Evolutionary conservation across 2,113 vertebrate genomes (phyloP), one percentile per base, ranked within the genome.

Genomic region (Zootoca vivipara): DNA sequence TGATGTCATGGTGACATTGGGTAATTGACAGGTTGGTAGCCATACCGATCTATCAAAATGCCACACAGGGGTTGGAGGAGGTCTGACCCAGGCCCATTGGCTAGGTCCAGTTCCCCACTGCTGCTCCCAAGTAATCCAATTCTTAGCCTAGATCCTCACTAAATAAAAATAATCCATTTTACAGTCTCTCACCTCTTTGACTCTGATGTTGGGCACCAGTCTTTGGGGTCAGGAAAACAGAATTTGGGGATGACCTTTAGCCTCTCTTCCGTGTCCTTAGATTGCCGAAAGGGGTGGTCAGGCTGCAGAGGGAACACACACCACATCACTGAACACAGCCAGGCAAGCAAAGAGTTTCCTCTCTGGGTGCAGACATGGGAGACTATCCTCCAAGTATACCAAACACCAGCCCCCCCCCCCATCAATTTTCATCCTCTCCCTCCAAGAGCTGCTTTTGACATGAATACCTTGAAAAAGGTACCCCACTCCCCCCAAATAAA

Each of bases 161-260:
- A 65, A n/a, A 72, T 12, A 85, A 82, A 85, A 1, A 91, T 72
- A 69, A 46, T 0, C 0, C 40, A 3, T 7, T 82, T 78, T 78
- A 75, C 91, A 67, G 46, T 13, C 5, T n/a, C 93, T 96, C 92
- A 99, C 99, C 98, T 99, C 93, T 97, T 97, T 70, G 97, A 96
- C 87, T 98, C 96, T 78, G 97, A 97, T 22, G 97, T 96, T 79
- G 99, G 98, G 81, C 96, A 96, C 98, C 98, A 99, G 93, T 98
- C 98, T 85, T 97, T 96, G 28, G 97, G 96, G 94, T 99, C 99
- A 2, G 99, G 99, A 95, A 99, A 99, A 96, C 99, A 99, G 96
- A 99, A 99, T 87, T 96, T 98, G 7, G 99, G 99, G 94, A 99
- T 99, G 91, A 98, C 98, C 94, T 97, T 99, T 42, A 99, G 97